These are phyloP conservation scores for Macrotis lagotis DNA, from an alignment of 2,113 vertebrate genomes.

Conservation along the genomic window DNA sequence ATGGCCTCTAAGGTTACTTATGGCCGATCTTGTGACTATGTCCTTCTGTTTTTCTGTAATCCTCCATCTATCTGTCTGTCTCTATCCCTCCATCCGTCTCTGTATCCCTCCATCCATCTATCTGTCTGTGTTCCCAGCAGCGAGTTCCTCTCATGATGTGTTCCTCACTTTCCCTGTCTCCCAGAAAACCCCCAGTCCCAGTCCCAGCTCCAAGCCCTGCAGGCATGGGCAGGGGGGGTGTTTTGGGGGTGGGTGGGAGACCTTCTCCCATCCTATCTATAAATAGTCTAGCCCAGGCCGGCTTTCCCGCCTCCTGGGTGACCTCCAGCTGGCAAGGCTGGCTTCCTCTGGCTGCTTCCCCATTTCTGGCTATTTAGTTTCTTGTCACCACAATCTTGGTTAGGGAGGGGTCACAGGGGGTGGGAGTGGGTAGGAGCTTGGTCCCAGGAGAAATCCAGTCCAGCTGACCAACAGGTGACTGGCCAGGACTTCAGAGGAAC, in stretches of 20 bases:
- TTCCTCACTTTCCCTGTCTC: background rate
- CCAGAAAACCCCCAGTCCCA: background rate
- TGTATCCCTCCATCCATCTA: background rate
- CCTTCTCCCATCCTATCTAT: background rate
- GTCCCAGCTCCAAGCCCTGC: background rate
- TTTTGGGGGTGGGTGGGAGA: background rate
- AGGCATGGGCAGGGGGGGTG: background rate
- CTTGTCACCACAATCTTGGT: background rate
- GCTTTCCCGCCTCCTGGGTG: background rate
- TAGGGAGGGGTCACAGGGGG: background rate
- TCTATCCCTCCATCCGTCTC: background rate
- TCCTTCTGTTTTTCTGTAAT: too few relatives aligned
- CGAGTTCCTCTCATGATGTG: background rate
- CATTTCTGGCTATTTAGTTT: background rate
- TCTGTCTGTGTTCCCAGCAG: background rate
- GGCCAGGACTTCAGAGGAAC: background rate
- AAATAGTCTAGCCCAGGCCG: background rate
- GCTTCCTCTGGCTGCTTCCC: background rate
- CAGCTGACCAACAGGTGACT: slow-evolving; percentile 1
- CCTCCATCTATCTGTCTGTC: background rate
- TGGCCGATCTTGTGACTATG: background rate
- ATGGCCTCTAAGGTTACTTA: background rate
- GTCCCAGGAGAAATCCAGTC: background rate
- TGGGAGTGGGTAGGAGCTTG: background rate
- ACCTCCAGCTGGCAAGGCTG: background rate